Evolutionary conservation across 2,797 vertebrate species (phyloP).

Genomic region (Arrhamphus sclerolepis): DNA sequence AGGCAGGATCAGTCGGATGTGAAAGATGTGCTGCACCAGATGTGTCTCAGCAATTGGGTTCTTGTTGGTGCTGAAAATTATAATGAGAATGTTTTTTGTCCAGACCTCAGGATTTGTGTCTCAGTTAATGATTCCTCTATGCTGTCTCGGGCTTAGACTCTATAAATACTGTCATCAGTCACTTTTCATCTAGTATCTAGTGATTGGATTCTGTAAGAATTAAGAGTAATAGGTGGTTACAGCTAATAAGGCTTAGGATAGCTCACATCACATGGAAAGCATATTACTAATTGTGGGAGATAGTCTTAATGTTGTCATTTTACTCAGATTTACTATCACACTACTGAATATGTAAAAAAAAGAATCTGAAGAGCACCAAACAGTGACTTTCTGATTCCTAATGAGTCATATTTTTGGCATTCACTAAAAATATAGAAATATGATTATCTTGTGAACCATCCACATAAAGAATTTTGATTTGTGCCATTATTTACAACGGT

Average conservation of each 20-base stretch:
- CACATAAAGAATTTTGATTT: constrained; percentile 5
- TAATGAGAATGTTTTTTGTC: constrained; percentile 42
- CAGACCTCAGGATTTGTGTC: constrained; percentile 25
- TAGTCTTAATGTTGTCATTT: background rate
- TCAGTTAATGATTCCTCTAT: constrained; percentile 34
- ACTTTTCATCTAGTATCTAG: background rate
- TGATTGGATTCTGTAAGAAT: no score
- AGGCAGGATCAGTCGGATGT: constrained; percentile 63
- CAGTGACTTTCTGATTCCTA: constrained; percentile 9
- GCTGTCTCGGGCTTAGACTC: background rate
- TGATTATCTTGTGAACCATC: background rate
- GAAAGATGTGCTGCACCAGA: constrained; percentile 66
- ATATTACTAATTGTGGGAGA: background rate
- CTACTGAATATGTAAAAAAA: background rate
- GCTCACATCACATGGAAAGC: constrained; percentile 23
- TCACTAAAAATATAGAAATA: background rate
- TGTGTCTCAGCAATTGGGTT: constrained; percentile 57
- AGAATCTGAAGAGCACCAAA: background rate
- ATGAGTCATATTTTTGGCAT: constrained; percentile 5
- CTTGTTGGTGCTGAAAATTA: constrained; percentile 35
- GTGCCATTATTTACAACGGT: constrained; percentile 19
- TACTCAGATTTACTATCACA: no score
- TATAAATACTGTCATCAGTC: no score
- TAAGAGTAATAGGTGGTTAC: no score
- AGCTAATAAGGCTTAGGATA: background rate